phyloP scores from a whole-genome alignment of 1,140 invertebrate species.

The Dendroctonus valens region DNA sequence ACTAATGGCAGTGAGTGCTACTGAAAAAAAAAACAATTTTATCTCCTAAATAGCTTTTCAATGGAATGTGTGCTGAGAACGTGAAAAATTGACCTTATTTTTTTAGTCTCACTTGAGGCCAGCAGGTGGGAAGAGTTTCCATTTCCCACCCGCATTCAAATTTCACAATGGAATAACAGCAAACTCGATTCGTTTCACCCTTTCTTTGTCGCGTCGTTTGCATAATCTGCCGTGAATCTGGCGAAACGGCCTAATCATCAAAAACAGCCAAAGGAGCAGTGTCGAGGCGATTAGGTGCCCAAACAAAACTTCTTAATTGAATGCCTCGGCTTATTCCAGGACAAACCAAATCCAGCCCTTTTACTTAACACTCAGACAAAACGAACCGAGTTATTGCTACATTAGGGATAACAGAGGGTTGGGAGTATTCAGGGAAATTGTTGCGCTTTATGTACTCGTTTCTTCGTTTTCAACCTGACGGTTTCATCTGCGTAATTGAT shows the following conservation, averaged over 20 bases:
- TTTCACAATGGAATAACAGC: background rate
- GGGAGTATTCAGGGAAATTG: no score
- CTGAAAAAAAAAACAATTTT: no score
- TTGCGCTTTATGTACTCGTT: no score
- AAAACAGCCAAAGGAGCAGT: constrained; percentile 7
- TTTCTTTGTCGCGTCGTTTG: background rate
- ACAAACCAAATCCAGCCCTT: constrained; percentile 15
- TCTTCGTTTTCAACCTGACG: no score
- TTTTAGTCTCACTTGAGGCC: no score
- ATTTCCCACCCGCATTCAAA: background rate
- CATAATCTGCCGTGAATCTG: constrained; percentile 5
- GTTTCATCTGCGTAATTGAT: no score
- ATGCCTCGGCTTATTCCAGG: constrained; percentile 7
- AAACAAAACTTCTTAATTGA: constrained; percentile 29
- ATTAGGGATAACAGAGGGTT: background rate
- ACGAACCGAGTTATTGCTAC: constrained; percentile 22
- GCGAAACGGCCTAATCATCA: constrained; percentile 6
- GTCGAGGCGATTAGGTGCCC: constrained; percentile 13
- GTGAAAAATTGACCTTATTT: no score
- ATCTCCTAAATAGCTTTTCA: no score
- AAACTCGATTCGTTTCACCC: background rate
- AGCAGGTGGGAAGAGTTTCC: background rate
- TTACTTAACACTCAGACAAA: constrained; percentile 16
- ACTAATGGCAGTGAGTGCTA: no score
- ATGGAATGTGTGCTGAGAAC: no score